Conservation (phyloP, 2,113 vertebrate species). For the Albula goreensis region DNA sequence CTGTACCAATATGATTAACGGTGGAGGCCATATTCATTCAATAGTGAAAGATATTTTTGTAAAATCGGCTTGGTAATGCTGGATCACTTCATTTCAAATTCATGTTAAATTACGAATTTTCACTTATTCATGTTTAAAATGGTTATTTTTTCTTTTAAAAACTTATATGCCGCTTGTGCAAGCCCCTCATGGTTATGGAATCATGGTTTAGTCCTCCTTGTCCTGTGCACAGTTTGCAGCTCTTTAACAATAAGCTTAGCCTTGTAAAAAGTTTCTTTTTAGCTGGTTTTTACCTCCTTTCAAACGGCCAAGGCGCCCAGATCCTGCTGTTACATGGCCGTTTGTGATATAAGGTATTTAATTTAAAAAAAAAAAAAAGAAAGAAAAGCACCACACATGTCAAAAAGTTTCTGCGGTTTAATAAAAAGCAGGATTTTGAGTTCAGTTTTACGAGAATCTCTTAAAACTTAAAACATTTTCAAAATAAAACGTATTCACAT, state of each 20-base stretch:
- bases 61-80: neutral
- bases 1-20: conserved; percentile 62
- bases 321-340: neutral
- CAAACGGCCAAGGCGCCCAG: neutral
- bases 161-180: neutral
- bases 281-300: neutral
- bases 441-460: no score
- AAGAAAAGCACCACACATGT: no score
- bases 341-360: neutral
- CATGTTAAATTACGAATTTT: neutral
- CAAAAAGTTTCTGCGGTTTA: no score
- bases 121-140: neutral
- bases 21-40: conserved; percentile 28
- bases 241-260: neutral
- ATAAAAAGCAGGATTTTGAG: no score
- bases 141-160: neutral
- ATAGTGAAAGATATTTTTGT: neutral
- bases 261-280: neutral
- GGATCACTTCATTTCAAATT: neutral
- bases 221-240: neutral
- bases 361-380: no score
- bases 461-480: no score
- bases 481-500: neutral
- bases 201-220: conserved; percentile 16
- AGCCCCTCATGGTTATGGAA: neutral